Evolutionary conservation across 1,140 invertebrate genomes (phyloP), one percentile per base, ranked within the genome.

Genomic region (Riptortus pedestris): DNA sequence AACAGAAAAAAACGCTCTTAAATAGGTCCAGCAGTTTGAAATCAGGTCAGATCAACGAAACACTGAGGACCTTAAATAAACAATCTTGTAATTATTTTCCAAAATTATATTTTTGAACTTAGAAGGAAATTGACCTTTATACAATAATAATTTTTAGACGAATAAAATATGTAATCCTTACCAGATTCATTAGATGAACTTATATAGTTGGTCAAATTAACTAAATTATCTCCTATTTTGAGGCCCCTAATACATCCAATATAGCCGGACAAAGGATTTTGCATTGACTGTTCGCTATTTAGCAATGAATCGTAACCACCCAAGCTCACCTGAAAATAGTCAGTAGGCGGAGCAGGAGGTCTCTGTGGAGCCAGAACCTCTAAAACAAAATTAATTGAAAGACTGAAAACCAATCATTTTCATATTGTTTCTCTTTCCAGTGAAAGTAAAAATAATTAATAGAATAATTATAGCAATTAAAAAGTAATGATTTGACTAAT

Each of bases 201-300:
- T 55, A 85, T 85, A 68, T 87, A 82, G 55, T 78, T 79, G 18
- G 85, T 81, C 29, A 95, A 74, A 75, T 92, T 84, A 31, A 93
- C 83, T 14, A 87, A 79, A 69, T 83, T 83, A 62, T 85, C 78
- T 20, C 87, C 90, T 64, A 95, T 90, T 79, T 90, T 90, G 45
- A 95, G 79, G 11, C 93, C 93, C 67, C 91, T 80, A 18, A 95
- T 81, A 71, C 92, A 96, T 0, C 93, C 92, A 14, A 92, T 84
- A 71, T 91, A 92, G 0, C 85, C 85, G 4, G 80, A 79, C 65
- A 90, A 80, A 2, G 83, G 71, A 0, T 74, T 69, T 43, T 83
- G 80, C 55, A 78, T 74, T 31, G 80, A 78, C 5, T 84, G 81
- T 31, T 83, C 75, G 63, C 87, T 74, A 43, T 90, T 73, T 70